Evolutionary conservation across 1,140 invertebrate species (phyloP).

Genomic region (Leptestheria dahalacensis): DNA sequence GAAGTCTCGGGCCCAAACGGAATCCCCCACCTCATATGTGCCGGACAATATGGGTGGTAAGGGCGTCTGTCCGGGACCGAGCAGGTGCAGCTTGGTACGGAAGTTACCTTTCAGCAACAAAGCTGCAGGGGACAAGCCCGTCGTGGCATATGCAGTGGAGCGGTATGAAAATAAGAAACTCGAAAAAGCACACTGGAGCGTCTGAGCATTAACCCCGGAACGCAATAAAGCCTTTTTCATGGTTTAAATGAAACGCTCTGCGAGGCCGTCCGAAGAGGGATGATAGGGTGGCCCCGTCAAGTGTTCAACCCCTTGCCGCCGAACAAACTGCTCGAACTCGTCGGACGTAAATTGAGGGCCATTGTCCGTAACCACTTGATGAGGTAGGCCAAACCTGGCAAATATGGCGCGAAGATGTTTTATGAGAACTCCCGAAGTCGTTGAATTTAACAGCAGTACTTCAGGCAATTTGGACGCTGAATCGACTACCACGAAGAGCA

Average conservation of each 20-base stretch:
- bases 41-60: background rate
- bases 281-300: conserved; percentile 6
- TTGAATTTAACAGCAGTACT: conserved; percentile 19
- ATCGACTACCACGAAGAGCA: conserved; percentile 31
- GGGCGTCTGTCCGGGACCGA: conserved; percentile 10
- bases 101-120: conserved; percentile 10
- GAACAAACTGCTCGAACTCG: conserved; percentile 29
- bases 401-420: conserved; percentile 25
- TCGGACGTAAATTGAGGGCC: conserved; percentile 28
- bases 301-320: conserved; percentile 27
- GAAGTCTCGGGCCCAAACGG: background rate
- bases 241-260: conserved; percentile 13
- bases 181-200: background rate
- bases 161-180: conserved; percentile 18
- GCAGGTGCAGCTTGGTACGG: conserved; percentile 13
- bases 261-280: conserved; percentile 14
- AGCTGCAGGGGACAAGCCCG: conserved; percentile 17
- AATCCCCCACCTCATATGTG: too few relatives aligned
- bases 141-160: conserved; percentile 17
- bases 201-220: background rate
- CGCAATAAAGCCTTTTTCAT: conserved; percentile 6
- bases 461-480: conserved; percentile 30
- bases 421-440: conserved; percentile 18
- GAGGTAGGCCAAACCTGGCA: conserved; percentile 27
- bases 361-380: conserved; percentile 30